Conservation (phyloP, 2,797 vertebrate species). For the Jordanella pulchra region DNA sequence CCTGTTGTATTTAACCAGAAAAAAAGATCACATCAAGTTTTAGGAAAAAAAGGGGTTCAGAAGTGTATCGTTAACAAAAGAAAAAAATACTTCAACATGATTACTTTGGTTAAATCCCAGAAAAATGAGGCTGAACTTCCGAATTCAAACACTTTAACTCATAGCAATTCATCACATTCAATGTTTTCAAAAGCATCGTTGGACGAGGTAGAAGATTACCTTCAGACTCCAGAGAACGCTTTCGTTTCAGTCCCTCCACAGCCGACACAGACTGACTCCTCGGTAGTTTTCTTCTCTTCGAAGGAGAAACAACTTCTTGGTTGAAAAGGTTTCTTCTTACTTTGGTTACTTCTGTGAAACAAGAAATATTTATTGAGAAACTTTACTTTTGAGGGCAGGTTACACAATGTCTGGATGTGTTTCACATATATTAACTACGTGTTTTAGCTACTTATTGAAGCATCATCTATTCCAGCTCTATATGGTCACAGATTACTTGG, state of each 20-base stretch:
- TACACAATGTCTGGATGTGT: background rate
- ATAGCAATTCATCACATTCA: background rate
- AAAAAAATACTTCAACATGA: no score
- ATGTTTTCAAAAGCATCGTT: background rate
- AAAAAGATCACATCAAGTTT: no score
- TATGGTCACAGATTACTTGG: background rate
- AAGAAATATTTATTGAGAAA: background rate
- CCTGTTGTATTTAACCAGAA: no score
- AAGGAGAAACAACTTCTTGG: slow-evolving; percentile 80
- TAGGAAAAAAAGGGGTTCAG: no score
- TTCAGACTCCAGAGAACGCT: slow-evolving; percentile 60
- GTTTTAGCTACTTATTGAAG: background rate
- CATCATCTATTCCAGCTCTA: background rate
- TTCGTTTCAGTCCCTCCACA: slow-evolving; percentile 85
- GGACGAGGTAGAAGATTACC: slow-evolving; percentile 39
- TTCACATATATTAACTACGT: background rate
- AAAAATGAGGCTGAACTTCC: no score
- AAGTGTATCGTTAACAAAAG: no score
- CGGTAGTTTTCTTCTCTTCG: slow-evolving; percentile 85
- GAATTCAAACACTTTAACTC: background rate
- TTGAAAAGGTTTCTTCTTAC: slow-evolving; percentile 96
- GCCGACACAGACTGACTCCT: slow-evolving; percentile 91
- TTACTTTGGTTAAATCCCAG: background rate
- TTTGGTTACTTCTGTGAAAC: slow-evolving; percentile 89
- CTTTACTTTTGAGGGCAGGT: background rate